These are phyloP conservation scores for Macrosiphum euphorbiae DNA, from an alignment of 2,888 invertebrate genomes.

Conservation along the genomic window DNA sequence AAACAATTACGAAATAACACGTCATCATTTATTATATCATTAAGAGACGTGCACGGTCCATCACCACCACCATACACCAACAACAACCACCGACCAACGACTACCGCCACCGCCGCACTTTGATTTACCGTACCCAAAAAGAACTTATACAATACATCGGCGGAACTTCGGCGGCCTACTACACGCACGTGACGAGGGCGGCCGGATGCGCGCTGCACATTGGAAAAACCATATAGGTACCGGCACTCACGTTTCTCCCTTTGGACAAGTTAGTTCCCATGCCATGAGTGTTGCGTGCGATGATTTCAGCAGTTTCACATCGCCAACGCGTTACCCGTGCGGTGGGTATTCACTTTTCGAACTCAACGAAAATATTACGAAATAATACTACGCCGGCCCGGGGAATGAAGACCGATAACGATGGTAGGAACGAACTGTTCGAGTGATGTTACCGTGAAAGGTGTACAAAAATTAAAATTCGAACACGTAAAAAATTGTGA, in stretches of 20 bases:
- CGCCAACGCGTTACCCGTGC: neutral
- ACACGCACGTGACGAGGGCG: neutral
- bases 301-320: conserved; percentile 41
- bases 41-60: neutral
- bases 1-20: neutral
- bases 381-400: neutral
- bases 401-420: neutral
- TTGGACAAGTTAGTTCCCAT: conserved; percentile 73
- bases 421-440: neutral
- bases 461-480: neutral
- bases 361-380: neutral
- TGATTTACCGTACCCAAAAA: conserved; percentile 50
- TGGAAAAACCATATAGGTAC: neutral
- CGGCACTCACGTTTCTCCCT: conserved; percentile 71
- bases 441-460: neutral
- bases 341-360: neutral
- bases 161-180: neutral
- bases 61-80: neutral
- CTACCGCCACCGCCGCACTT: neutral
- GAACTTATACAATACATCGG: conserved; percentile 47
- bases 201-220: neutral
- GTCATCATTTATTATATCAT: neutral
- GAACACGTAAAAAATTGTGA: neutral
- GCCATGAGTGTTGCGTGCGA: conserved; percentile 68
- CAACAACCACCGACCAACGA: neutral